Conservation (phyloP, 2,797 vertebrate species). For the Mus spretus region DNA sequence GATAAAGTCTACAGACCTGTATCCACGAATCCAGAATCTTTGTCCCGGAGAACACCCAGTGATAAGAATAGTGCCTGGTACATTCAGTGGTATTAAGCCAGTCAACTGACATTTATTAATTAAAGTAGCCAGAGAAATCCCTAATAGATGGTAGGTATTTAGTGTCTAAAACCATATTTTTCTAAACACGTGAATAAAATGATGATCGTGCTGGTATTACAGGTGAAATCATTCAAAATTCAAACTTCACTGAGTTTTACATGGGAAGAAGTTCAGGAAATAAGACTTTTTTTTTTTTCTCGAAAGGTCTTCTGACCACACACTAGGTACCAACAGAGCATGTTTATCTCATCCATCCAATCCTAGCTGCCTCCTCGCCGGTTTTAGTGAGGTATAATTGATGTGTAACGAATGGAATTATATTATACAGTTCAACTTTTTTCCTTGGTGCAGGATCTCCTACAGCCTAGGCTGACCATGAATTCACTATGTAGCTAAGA, state of each 20-base stretch:
- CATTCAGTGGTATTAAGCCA: neutral
- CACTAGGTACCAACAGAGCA: neutral
- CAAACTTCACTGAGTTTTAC: slow-evolving; percentile 47
- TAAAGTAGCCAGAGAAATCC: slow-evolving; percentile 11
- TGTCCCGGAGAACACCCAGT: neutral
- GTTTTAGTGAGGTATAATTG: neutral
- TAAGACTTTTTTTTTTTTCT: neutral
- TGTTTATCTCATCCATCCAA: neutral
- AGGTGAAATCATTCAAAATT: slow-evolving; percentile 50
- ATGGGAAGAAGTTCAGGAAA: neutral
- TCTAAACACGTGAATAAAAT: slow-evolving; percentile 16
- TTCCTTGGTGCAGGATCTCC: neutral
- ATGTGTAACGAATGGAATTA: neutral
- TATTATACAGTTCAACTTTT: neutral
- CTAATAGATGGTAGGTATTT: neutral
- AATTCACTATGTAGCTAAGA: neutral
- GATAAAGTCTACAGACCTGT: neutral
- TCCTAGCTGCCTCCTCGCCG: neutral
- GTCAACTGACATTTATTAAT: neutral
- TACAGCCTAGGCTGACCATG: neutral
- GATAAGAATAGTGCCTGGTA: neutral
- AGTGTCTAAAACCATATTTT: slow-evolving; percentile 42
- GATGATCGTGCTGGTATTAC: neutral
- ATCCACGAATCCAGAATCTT: neutral
- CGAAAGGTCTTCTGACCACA: slow-evolving; percentile 13